Base-by-base conservation (phyloP, 2,797 vertebrate species). In the Oreochromis mossambicus region DNA sequence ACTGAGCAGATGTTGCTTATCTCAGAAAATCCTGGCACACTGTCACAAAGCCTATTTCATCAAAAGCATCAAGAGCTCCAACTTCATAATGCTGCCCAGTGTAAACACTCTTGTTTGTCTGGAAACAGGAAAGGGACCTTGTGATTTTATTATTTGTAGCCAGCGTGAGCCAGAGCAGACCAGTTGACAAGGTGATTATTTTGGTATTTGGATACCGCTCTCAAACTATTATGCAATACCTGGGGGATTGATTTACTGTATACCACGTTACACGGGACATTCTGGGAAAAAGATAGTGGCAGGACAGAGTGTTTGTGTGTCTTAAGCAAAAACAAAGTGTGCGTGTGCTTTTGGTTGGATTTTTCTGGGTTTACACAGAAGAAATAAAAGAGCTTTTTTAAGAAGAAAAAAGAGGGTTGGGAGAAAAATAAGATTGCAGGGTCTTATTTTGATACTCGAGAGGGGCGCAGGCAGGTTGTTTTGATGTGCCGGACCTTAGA, bases 221-320 rank as follows among this genome's bases (percentile, higher is more conserved):
- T 89, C 83, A 84, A 89, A 91, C 90, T 83, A 87, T 96, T 95
- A 95, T 68, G 93, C 93, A 96, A 95, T 29, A 36, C 85, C 85
- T n/a, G 80, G 26, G 79, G 87, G 90, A 95, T 93, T 94, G 94
- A 94, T 94, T 96, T 93, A 93, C 93, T 92, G 91, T 92, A 92
- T 4, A 34, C 80, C 46, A 24, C 19, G 26, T 58, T 89, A 83
- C 50, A 5, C 75, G 3, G 80, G 61, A 84, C 82, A 83, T 91
- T 92, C 89, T 89, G 43, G 50, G 85, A 91, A 87, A 84, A 46
- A 75, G 79, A 89, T 66, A 87, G 79, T 7, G 46, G 61, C 70
- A 43, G 55, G 73, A 58, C 48, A 19, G 50, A 58, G 51, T 82
- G 80, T 86, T 21, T 66, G 79, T 84, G 79, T 76, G 84, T 43